phyloP scores from a whole-genome alignment of 35 echinoderm and acorn worm species.

The Anneissia japonica region DNA sequence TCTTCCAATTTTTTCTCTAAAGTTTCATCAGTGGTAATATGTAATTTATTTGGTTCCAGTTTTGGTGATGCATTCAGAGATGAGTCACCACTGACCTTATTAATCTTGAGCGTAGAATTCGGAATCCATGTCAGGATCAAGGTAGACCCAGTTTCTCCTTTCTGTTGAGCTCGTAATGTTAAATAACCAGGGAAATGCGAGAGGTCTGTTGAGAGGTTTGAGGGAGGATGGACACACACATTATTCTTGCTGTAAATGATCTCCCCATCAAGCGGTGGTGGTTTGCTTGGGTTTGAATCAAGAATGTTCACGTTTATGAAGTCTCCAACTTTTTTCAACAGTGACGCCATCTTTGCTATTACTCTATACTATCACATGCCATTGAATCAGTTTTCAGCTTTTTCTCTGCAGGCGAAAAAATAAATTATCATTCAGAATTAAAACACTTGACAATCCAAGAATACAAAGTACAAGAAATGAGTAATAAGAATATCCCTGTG shows the following conservation, averaged over 20 bases:
- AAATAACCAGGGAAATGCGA: slow-evolving; percentile 87
- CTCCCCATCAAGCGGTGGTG: slow-evolving; percentile 93
- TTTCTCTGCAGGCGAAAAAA: too few relatives aligned
- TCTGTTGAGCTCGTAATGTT: slow-evolving; percentile 77
- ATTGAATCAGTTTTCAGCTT: background rate
- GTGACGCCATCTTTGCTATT: slow-evolving; percentile 43
- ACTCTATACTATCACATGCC: background rate
- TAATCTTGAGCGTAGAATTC: slow-evolving; percentile 65
- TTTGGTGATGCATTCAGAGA: background rate
- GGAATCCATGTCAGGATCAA: slow-evolving; percentile 94
- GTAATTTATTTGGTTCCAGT: background rate
- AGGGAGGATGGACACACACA: slow-evolving; percentile 94
- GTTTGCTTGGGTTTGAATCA: slow-evolving; percentile 70
- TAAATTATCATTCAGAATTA: too few relatives aligned
- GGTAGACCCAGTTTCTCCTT: slow-evolving; percentile 52
- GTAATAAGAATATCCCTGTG: too few relatives aligned
- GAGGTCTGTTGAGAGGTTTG: slow-evolving; percentile 51
- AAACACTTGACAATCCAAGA: too few relatives aligned
- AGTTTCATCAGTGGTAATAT: background rate
- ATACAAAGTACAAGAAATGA: too few relatives aligned
- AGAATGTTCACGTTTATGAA: slow-evolving; percentile 64
- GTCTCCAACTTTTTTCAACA: slow-evolving; percentile 88
- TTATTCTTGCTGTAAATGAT: slow-evolving; percentile 99
- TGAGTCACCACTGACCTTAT: background rate
- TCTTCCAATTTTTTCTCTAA: background rate